Evolutionary conservation across 2,797 vertebrate species (phyloP).

Genomic region (Hypotaenidia philippensis): DNA sequence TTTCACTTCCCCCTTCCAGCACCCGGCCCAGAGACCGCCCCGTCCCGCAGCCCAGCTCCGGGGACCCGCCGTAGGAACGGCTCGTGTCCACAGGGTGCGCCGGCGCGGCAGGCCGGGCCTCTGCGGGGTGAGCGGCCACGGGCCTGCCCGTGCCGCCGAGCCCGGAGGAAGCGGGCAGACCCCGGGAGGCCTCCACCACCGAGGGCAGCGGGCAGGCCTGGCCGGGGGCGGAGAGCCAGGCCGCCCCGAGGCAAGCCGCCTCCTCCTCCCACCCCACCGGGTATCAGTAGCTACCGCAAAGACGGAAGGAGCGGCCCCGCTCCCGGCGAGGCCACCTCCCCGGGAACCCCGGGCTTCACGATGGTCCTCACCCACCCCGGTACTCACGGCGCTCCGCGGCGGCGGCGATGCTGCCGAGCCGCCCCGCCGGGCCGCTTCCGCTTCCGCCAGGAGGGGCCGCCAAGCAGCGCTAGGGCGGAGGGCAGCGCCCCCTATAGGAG

Average conservation of each 20-base stretch:
- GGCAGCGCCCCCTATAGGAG: not conserved
- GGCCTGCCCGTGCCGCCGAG: not conserved
- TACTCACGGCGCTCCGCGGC: slow-evolving; percentile 38
- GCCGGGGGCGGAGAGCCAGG: not conserved
- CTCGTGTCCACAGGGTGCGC: not conserved
- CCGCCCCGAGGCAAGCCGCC: not conserved
- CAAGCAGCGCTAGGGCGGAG: not conserved
- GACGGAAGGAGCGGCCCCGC: too few relatives aligned
- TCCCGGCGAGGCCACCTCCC: not conserved
- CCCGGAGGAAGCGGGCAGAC: not conserved
- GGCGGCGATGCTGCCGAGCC: not conserved
- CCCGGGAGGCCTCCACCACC: not conserved
- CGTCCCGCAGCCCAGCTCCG: not conserved
- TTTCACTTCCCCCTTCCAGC: not conserved
- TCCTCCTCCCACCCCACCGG: not conserved
- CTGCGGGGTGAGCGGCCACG: not conserved
- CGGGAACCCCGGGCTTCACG: accelerated
- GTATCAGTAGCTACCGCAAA: not conserved
- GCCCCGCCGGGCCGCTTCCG: slow-evolving; percentile 23
- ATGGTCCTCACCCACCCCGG: not conserved
- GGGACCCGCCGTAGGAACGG: not conserved
- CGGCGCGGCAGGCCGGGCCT: not conserved
- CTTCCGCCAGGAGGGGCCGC: not conserved
- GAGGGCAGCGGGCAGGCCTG: not conserved
- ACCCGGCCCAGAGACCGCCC: not conserved